Evolutionary conservation across 2,797 vertebrate genomes (phyloP).

Genomic region (Acrocephalus scirpaceus): DNA sequence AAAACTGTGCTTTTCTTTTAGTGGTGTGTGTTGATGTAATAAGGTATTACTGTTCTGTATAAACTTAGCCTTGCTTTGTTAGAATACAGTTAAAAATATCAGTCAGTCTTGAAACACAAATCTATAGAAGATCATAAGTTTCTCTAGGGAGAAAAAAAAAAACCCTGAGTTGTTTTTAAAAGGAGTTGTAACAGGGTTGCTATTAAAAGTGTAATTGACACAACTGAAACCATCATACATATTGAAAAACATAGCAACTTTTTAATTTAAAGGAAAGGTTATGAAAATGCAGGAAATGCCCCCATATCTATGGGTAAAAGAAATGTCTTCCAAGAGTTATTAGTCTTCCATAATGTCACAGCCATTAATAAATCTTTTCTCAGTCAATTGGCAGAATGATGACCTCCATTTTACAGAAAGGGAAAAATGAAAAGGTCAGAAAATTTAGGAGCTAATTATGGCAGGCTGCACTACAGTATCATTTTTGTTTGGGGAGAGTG

Average conservation of each 20-base stretch:
- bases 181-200: neutral
- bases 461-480: neutral
- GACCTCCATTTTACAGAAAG: neutral
- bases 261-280: neutral
- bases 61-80: neutral
- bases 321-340: neutral
- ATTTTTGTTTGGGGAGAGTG: neutral
- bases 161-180: neutral
- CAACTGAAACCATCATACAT: neutral
- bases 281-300: neutral
- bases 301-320: neutral
- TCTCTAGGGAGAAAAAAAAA: neutral
- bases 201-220: neutral
- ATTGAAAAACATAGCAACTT: neutral
- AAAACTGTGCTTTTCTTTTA: neutral
- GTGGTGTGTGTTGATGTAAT: neutral
- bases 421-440: neutral
- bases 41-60: neutral
- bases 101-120: neutral
- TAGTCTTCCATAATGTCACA: neutral
- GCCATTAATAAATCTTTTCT: neutral
- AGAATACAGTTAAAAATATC: neutral
- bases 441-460: neutral
- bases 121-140: neutral
- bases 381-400: neutral